Conservation (phyloP, 2,888 invertebrate species). For the Keiferia lycopersicella region DNA sequence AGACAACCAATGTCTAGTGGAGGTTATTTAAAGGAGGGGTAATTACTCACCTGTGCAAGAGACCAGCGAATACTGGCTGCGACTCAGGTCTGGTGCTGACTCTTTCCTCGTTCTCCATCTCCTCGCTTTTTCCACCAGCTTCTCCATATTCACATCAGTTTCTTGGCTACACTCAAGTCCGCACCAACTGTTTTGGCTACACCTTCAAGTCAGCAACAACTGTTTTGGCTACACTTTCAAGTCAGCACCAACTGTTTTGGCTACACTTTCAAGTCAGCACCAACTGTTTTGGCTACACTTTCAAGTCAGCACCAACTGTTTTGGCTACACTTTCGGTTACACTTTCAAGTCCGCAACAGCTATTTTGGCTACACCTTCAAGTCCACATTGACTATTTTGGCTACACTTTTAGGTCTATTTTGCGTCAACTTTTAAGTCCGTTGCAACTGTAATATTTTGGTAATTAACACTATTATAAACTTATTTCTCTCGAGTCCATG, state of each 20-base stretch:
- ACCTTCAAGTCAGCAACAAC: too few relatives aligned
- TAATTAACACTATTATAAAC: too few relatives aligned
- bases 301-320: too few relatives aligned
- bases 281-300: not conserved
- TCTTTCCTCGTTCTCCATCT: constrained; percentile 59
- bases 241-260: not conserved
- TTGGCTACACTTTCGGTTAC: not conserved
- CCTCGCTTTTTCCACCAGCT: constrained; percentile 54
- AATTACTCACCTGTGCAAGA: constrained; percentile 51
- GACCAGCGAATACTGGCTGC: constrained; percentile 72
- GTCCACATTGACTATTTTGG: too few relatives aligned
- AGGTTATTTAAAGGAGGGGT: too few relatives aligned
- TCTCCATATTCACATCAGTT: constrained; percentile 43
- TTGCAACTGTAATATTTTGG: too few relatives aligned
- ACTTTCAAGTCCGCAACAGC: too few relatives aligned
- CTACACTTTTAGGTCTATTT: not conserved
- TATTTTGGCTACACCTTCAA: not conserved
- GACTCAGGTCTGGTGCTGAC: constrained; percentile 65
- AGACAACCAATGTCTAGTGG: too few relatives aligned
- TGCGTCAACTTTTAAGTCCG: not conserved
- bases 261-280: not conserved
- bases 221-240: too few relatives aligned
- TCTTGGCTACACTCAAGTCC: not conserved
- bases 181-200: not conserved
- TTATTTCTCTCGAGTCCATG: too few relatives aligned